These are phyloP conservation scores for Amblyteles armatorius DNA, from an alignment of 2,888 invertebrate species.

Conservation along the genomic window DNA sequence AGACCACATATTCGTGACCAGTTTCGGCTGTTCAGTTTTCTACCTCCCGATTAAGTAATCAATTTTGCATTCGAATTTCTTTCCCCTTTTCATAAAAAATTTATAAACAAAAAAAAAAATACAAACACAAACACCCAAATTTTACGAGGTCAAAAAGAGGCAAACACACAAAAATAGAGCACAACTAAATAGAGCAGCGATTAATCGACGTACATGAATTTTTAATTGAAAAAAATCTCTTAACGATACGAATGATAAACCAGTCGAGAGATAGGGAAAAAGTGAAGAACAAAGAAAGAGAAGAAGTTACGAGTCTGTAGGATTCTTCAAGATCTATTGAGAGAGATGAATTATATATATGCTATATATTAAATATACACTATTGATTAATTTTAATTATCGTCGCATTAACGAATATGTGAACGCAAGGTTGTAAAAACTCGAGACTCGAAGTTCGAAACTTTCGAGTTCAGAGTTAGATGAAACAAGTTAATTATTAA, in stretches of 20 bases:
- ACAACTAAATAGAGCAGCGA: slow-evolving; percentile 11
- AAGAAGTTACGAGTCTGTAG: slow-evolving; percentile 8
- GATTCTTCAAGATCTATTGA: slow-evolving; percentile 22
- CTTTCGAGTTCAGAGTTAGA: slow-evolving; percentile 22
- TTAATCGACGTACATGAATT: slow-evolving; percentile 43
- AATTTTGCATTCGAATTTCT: slow-evolving; percentile 23
- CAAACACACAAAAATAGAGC: slow-evolving; percentile 19
- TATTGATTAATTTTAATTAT: slow-evolving; percentile 58
- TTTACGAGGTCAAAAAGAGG: neutral
- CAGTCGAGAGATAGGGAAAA: neutral
- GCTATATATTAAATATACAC: slow-evolving; percentile 54
- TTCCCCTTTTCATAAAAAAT: slow-evolving; percentile 31
- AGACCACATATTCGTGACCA: slow-evolving; percentile 96
- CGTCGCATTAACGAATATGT: slow-evolving; percentile 47
- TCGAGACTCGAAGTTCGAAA: slow-evolving; percentile 39
- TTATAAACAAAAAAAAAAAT: neutral
- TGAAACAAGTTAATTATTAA: neutral
- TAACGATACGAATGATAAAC: slow-evolving; percentile 21
- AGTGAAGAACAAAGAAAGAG: neutral
- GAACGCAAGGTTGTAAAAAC: slow-evolving; percentile 38
- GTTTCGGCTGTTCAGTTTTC: slow-evolving; percentile 94
- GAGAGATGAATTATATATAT: slow-evolving; percentile 22
- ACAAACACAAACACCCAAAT: slow-evolving; percentile 4
- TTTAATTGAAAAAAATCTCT: slow-evolving; percentile 46
- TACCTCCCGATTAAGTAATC: slow-evolving; percentile 91